A percentile compares a stretch with the other conserved stretches of the same genome.
Conservation (phyloP, 2,797 vertebrate species). For the Myotis daubentonii region DNA sequence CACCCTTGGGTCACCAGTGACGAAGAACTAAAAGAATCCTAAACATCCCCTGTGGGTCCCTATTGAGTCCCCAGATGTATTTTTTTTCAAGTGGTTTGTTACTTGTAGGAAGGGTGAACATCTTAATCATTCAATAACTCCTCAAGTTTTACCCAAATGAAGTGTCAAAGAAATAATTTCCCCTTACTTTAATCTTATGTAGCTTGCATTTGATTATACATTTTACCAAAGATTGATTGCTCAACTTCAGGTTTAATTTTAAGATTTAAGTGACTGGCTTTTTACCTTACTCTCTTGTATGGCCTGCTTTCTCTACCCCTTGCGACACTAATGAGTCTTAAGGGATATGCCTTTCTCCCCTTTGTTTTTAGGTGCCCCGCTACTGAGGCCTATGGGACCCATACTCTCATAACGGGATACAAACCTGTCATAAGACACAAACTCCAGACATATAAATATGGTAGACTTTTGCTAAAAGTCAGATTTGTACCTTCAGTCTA, state of each 20-base stretch:
- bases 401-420: not conserved
- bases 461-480: not conserved
- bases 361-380: not conserved
- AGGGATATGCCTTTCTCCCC: not conserved
- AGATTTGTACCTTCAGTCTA: slow-evolving; percentile 9
- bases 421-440: slow-evolving; percentile 4
- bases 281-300: not conserved
- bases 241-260: not conserved
- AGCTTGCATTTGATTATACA: not conserved
- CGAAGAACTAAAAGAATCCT: slow-evolving; percentile 65
- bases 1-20: not conserved
- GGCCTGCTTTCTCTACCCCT: not conserved
- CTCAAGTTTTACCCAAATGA: slow-evolving; percentile 22
- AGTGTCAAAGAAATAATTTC: slow-evolving; percentile 30
- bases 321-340: not conserved
- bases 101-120: slow-evolving; percentile 17
- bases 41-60: slow-evolving; percentile 45
- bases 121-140: slow-evolving; percentile 55
- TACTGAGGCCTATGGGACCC: not conserved
- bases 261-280: not conserved
- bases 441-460: not conserved
- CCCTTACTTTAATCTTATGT: not conserved
- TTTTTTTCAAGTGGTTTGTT: slow-evolving; percentile 62
- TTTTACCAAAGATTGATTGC: not conserved
- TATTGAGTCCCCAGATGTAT: slow-evolving; percentile 70